These are phyloP conservation scores for Sminthurinus aureus DNA, from an alignment of 2,888 invertebrate genomes.

Conservation along the genomic window DNA sequence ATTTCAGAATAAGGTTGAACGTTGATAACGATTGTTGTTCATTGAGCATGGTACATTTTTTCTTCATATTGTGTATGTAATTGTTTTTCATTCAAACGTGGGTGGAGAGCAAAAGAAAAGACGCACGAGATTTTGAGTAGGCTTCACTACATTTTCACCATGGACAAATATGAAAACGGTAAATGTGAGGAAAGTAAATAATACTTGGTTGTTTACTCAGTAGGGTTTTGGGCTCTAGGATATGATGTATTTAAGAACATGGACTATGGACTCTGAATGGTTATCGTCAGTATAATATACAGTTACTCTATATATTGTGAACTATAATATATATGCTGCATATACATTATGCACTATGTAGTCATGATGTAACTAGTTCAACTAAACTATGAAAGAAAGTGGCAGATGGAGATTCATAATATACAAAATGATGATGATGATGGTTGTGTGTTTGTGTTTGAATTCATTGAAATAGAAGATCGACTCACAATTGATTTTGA, in stretches of 20 bases:
- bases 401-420: neutral
- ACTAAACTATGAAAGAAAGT: neutral
- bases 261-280: neutral
- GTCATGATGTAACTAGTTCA: too few species aligned
- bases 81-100: neutral
- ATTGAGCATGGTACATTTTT: neutral
- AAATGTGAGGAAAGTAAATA: conserved; percentile 26
- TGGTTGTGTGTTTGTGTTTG: neutral
- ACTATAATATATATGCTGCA: neutral
- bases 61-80: neutral
- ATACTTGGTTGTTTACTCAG: conserved; percentile 31
- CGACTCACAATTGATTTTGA: neutral
- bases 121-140: neutral
- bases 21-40: neutral
- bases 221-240: neutral
- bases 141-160: neutral
- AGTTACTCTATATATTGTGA: neutral
- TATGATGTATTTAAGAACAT: neutral
- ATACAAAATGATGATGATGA: neutral
- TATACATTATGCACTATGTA: too few species aligned
- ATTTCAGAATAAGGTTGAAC: too few species aligned
- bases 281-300: neutral
- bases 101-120: conserved; percentile 27
- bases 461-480: neutral
- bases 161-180: conserved; percentile 2